Evolutionary conservation across 2,113 vertebrate species (phyloP).

Genomic region (Osmerus mordax): DNA sequence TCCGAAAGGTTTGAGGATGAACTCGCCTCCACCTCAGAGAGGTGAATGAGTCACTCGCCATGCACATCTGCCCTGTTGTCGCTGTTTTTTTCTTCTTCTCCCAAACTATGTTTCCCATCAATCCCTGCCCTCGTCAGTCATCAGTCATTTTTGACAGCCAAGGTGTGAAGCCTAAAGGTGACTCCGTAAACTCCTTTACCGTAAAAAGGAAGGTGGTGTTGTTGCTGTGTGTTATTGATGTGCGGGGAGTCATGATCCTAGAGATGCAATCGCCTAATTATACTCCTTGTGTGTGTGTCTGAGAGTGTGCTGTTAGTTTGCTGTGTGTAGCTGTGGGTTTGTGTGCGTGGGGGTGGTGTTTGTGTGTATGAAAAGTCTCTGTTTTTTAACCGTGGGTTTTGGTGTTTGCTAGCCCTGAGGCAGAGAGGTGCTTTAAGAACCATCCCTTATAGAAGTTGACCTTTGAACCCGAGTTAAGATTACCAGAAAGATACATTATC

Average conservation of each 20-base stretch:
- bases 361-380: conserved; percentile 16
- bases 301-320: neutral
- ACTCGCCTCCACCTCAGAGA: conserved; percentile 46
- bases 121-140: conserved; percentile 47
- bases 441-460: neutral
- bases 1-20: conserved; percentile 43
- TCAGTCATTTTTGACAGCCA: conserved; percentile 60
- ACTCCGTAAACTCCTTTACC: conserved; percentile 52
- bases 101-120: conserved; percentile 64
- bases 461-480: neutral
- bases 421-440: neutral
- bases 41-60: conserved; percentile 60
- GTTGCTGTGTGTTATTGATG: conserved; percentile 33
- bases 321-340: neutral
- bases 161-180: conserved; percentile 24
- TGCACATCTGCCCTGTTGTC: conserved; percentile 62
- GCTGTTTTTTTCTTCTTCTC: conserved; percentile 30
- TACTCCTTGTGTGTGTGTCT: neutral
- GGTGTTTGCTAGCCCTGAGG: neutral
- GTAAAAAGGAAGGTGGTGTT: conserved; percentile 51
- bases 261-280: conserved; percentile 3
- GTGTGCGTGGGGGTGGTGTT: neutral
- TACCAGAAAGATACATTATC: no score
- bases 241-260: conserved; percentile 41
- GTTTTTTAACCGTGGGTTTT: neutral